phyloP scores from a whole-genome alignment of 92 coral and sea anemone species.

The Porites evermanni region DNA sequence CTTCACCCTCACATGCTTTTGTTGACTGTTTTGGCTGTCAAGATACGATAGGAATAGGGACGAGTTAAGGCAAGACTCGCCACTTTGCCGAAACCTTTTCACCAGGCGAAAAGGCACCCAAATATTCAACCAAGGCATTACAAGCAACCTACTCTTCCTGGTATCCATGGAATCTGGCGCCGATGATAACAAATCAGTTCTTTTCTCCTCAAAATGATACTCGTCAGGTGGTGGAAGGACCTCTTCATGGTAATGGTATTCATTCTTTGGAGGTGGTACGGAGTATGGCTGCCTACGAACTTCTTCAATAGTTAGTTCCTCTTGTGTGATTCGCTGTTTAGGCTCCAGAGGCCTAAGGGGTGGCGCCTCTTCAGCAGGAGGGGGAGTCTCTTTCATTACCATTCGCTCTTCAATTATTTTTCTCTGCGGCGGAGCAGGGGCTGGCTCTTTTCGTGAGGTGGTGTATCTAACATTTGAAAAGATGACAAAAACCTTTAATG shows the following conservation, averaged over 20 bases:
- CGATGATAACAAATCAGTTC: conserved; percentile 54
- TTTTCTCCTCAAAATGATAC: conserved; percentile 69
- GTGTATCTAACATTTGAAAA: conserved; percentile 48
- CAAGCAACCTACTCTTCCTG: conserved; percentile 24
- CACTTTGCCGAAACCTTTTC: too few relatives aligned
- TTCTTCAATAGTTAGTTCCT: conserved; percentile 55
- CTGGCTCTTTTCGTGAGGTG: conserved; percentile 51
- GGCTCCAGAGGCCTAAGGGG: conserved; percentile 67
- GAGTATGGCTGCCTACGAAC: conserved; percentile 34
- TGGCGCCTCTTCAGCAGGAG: conserved; percentile 48
- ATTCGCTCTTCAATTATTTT: conserved; percentile 63
- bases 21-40: too few relatives aligned
- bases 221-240: conserved; percentile 55
- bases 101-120: neutral
- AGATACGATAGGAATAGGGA: too few relatives aligned
- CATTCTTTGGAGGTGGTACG: conserved; percentile 39
- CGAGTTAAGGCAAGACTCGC: too few relatives aligned
- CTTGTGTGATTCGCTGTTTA: conserved; percentile 39
- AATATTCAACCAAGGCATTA: neutral
- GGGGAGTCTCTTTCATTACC: conserved; percentile 36
- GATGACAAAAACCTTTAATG: too few relatives aligned
- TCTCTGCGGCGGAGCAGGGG: conserved; percentile 70
- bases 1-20: too few relatives aligned
- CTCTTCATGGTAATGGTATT: conserved; percentile 45
- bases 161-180: conserved; percentile 45